Percentiles rank a stretch among this genome's conserved stretches.
These are phyloP conservation scores for Anabas testudineus DNA, from an alignment of 2,797 vertebrate species.

Conservation along the genomic window DNA sequence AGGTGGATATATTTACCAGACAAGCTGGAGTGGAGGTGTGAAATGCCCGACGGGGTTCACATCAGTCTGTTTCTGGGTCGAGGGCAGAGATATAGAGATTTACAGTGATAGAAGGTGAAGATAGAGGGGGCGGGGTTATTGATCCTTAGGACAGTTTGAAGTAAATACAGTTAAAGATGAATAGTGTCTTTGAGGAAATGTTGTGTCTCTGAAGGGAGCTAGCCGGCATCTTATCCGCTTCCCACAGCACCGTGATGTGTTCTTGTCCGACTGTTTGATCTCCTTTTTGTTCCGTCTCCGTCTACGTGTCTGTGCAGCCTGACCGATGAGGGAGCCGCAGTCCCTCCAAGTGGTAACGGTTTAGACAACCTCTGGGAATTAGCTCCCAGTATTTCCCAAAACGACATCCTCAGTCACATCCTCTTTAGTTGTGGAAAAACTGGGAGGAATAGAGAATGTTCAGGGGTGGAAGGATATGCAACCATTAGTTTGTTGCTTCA, in stretches of 20 bases:
- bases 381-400: no score
- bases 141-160: conserved; percentile 58
- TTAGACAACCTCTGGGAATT: no score
- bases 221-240: conserved; percentile 11
- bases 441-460: no score
- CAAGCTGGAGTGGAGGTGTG: conserved; percentile 59
- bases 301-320: background rate
- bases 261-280: conserved; percentile 37
- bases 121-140: conserved; percentile 53
- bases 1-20: conserved; percentile 65
- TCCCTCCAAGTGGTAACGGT: background rate
- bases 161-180: conserved; percentile 62
- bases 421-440: no score
- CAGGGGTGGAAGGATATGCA: no score
- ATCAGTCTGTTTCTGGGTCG: conserved; percentile 53
- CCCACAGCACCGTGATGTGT: conserved; percentile 11
- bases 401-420: no score
- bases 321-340: background rate
- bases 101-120: conserved; percentile 35
- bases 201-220: conserved; percentile 29
- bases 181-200: conserved; percentile 47
- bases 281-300: conserved; percentile 1
- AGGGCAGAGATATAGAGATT: conserved; percentile 50
- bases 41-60: conserved; percentile 61
- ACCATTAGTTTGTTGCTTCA: no score